phyloP scores from a whole-genome alignment of 92 coral and sea anemone genomes.

The Palythoa grandis region DNA sequence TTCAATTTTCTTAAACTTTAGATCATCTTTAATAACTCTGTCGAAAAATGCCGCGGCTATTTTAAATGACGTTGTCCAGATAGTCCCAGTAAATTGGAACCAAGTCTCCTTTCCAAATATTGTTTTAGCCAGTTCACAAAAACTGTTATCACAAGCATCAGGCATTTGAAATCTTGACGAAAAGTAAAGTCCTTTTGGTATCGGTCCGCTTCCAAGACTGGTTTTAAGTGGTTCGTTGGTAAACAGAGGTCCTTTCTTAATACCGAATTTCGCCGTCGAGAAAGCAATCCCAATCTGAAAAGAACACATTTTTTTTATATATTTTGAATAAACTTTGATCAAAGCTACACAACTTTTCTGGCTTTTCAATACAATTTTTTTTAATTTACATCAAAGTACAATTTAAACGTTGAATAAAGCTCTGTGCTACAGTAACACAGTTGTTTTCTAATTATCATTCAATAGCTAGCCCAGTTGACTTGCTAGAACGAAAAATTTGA shows the following conservation, averaged over 20 bases:
- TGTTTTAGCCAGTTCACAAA: slow-evolving; percentile 23
- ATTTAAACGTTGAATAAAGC: background rate
- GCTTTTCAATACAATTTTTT: no score
- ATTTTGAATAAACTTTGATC: background rate
- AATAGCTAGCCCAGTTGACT: no score
- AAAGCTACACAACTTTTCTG: no score
- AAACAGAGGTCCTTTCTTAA: slow-evolving; percentile 23
- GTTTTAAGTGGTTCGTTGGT: slow-evolving; percentile 38
- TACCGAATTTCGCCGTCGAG: slow-evolving; percentile 25
- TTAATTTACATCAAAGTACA: background rate
- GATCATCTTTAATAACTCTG: slow-evolving; percentile 60
- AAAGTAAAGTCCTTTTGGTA: slow-evolving; percentile 40
- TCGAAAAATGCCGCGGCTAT: slow-evolving; percentile 14
- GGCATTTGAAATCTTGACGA: slow-evolving; percentile 37
- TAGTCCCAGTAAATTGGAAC: slow-evolving; percentile 23
- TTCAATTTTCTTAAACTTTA: slow-evolving; percentile 80
- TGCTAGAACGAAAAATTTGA: no score
- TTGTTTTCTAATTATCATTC: background rate
- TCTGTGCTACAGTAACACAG: no score
- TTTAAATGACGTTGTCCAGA: slow-evolving; percentile 26
- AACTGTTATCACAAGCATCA: slow-evolving; percentile 18
- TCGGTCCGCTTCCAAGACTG: slow-evolving; percentile 9
- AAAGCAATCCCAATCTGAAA: slow-evolving; percentile 39
- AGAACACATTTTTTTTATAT: background rate
- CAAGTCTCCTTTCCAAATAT: slow-evolving; percentile 27